A percentile compares a stretch with the other conserved stretches of the same genome.
These are phyloP conservation scores for Leptinotarsa texana DNA, from an alignment of 1,140 invertebrate genomes.

Conservation along the genomic window DNA sequence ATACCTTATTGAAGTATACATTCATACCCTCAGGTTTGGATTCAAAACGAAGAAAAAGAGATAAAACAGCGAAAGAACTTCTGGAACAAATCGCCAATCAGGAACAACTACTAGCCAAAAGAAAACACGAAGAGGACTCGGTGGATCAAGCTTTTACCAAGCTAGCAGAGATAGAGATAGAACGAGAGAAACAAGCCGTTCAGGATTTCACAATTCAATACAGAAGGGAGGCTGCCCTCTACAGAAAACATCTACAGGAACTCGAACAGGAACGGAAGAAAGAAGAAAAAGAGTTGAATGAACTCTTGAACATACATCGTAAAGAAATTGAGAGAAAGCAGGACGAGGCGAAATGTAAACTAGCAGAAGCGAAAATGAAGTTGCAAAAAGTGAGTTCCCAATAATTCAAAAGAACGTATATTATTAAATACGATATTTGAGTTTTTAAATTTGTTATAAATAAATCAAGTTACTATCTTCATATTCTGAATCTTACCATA, in stretches of 20 bases:
- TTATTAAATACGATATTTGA: background rate
- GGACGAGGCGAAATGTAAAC: constrained; percentile 46
- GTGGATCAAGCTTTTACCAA: constrained; percentile 42
- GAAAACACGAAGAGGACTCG: constrained; percentile 46
- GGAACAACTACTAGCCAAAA: constrained; percentile 39
- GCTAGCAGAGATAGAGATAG: constrained; percentile 42
- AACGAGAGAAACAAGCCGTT: constrained; percentile 42
- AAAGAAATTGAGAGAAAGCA: constrained; percentile 44
- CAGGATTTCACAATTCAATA: constrained; percentile 34
- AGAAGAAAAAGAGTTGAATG: constrained; percentile 45
- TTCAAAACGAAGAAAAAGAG: constrained; percentile 38
- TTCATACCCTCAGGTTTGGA: constrained; percentile 32
- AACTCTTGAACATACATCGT: constrained; percentile 40
- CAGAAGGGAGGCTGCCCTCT: constrained; percentile 43
- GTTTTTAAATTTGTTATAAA: too few relatives aligned
- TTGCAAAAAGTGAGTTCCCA: constrained; percentile 39
- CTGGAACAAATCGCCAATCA: constrained; percentile 45
- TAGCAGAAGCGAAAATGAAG: constrained; percentile 42
- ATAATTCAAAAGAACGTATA: background rate
- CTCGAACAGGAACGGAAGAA: constrained; percentile 40
- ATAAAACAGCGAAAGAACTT: constrained; percentile 42
- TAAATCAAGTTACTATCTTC: too few relatives aligned
- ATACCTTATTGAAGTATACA: too few relatives aligned
- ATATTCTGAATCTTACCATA: too few relatives aligned
- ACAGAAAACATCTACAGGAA: constrained; percentile 47